Base-by-base conservation (phyloP, 1,140 invertebrate genomes). In the Globodera ellingtonae region DNA sequence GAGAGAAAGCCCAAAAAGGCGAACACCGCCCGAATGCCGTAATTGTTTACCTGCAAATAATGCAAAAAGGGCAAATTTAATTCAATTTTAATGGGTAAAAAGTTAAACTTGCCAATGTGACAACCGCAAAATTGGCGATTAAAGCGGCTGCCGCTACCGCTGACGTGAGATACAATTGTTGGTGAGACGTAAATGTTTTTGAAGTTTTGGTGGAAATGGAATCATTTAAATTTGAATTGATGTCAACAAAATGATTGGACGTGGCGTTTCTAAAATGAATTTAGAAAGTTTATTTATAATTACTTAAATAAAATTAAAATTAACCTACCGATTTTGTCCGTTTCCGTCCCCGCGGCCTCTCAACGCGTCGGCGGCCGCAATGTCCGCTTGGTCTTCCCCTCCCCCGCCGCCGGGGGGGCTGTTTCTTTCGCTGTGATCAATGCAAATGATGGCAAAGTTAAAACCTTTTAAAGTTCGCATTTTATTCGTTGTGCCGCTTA, bases 371-470 rank as follows among this genome's bases (percentile, higher is more conserved):
- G 44, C n/a, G 6, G 48, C 9, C n/a, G 15, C 62, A 46, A 35
- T 50, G 48, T 75, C 21, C 35, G 10, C 21, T 79, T 78, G 47
- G 13, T 72, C 13, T 8, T 79, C 21, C 21, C 9, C 75, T 66
- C 10, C 56, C 7, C n/a, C 65, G 35, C 4, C 48, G 46, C n/a
- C 35, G 35, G 35, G 35, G 35, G 35, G 35, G 35, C 35, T 35
- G 35, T 35, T 82, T 76, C 59, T 50, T 24, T 77, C 48, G 47
- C 44, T 52, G 59, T 81, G 81, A 24, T 85, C 56, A 66, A 84
- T 78, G 73, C 84, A 85, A 72, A 85, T 86, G 4, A 84, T 9
- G 7, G 84, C 84, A 84, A 85, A 85, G 59, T 85, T 85, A 47
- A 85, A 85, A 56, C 59, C 67, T 70, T 15, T 15, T 44, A 35